Evolutionary conservation across 2,888 invertebrate species (phyloP).

Genomic region (Clunio marinus): DNA sequence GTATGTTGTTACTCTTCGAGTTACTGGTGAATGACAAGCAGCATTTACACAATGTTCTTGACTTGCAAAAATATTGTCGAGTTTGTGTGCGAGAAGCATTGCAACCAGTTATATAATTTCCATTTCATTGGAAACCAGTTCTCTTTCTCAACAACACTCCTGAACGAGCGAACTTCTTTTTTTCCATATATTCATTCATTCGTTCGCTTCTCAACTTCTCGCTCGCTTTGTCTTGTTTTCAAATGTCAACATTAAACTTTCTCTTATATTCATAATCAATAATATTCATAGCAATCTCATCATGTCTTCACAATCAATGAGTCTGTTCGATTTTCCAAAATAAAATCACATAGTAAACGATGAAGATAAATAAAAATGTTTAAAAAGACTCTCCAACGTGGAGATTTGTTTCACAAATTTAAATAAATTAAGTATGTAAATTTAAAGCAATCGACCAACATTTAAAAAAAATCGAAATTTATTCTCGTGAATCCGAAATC

Average conservation of each 20-base stretch:
- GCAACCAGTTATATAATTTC: conserved; percentile 32
- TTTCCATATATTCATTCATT: no score
- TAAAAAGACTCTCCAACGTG: not conserved
- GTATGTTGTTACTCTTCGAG: not conserved
- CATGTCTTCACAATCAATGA: not conserved
- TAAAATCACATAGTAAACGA: not conserved
- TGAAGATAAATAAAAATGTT: not conserved
- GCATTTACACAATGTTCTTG: not conserved
- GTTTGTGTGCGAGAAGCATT: not conserved
- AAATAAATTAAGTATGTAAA: conserved; percentile 37
- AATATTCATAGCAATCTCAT: conserved; percentile 9
- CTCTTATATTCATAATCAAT: conserved; percentile 30
- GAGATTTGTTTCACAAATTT: conserved; percentile 1
- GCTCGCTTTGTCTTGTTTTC: conserved; percentile 14
- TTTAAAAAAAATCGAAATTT: conserved; percentile 27
- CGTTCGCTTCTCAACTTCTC: conserved; percentile 9
- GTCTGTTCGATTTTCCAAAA: not conserved
- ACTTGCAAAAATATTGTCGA: not conserved
- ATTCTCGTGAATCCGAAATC: not conserved
- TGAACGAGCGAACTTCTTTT: no score
- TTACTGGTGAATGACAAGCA: conserved; percentile 10
- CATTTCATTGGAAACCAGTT: conserved; percentile 38
- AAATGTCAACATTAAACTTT: conserved; percentile 39
- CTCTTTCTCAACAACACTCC: conserved; percentile 9
- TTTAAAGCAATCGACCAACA: no score